These are phyloP conservation scores for Mythimna impura DNA, from an alignment of 2,888 invertebrate species.

Conservation along the genomic window DNA sequence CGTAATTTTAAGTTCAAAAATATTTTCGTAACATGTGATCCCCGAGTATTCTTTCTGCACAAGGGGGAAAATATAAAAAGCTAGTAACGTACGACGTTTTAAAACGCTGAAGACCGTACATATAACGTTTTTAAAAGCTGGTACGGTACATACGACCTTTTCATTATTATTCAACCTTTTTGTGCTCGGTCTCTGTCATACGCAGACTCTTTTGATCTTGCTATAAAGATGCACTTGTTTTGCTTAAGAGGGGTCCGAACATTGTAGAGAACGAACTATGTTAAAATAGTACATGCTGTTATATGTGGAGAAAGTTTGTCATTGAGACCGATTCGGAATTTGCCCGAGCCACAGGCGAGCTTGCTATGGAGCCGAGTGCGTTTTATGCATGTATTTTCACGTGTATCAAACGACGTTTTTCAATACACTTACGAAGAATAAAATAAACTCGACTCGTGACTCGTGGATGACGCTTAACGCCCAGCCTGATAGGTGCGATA, in stretches of 20 bases:
- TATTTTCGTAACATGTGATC: slow-evolving; percentile 23
- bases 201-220: slow-evolving; percentile 46
- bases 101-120: background rate
- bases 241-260: background rate
- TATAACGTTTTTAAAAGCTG: slow-evolving; percentile 4
- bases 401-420: no score
- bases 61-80: slow-evolving; percentile 32
- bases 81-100: slow-evolving; percentile 8
- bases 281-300: background rate
- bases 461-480: no score
- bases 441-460: no score
- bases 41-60: slow-evolving; percentile 13
- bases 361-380: no score
- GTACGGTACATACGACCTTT: slow-evolving; percentile 5
- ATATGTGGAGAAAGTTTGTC: no score
- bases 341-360: no score
- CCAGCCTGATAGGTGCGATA: no score
- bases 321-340: no score
- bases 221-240: slow-evolving; percentile 41
- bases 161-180: slow-evolving; percentile 42
- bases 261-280: background rate
- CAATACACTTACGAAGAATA: no score
- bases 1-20: slow-evolving; percentile 43
- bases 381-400: no score
- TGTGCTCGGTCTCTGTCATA: slow-evolving; percentile 27